Evolutionary conservation across 2,797 vertebrate species (phyloP).

Genomic region (Hyperoplus lanceolatus): DNA sequence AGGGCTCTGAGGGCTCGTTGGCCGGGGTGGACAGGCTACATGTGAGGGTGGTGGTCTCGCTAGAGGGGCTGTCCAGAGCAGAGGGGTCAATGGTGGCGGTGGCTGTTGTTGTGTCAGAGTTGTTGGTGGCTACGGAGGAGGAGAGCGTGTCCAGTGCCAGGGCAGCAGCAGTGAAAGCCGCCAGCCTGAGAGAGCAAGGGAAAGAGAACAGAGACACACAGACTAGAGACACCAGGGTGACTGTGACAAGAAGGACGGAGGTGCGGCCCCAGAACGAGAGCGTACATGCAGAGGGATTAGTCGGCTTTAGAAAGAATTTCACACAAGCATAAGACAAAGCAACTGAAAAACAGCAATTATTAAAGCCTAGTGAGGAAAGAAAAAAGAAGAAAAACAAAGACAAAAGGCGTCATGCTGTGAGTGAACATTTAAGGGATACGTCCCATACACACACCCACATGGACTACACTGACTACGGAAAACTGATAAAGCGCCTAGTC

Average conservation of each 20-base stretch:
- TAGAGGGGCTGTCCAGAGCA: constrained; percentile 96
- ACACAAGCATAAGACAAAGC: constrained; percentile 72
- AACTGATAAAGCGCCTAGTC: constrained; percentile 61
- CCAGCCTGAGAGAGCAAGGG: constrained; percentile 92
- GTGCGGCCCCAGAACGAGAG: constrained; percentile 67
- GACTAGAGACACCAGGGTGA: constrained; percentile 91
- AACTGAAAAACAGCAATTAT: constrained; percentile 74
- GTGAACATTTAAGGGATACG: constrained; percentile 78
- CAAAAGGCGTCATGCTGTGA: constrained; percentile 81
- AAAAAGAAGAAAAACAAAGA: constrained; percentile 45
- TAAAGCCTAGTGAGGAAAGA: constrained; percentile 64
- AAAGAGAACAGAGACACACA: constrained; percentile 90
- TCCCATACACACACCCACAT: constrained; percentile 81
- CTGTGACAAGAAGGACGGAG: constrained; percentile 80
- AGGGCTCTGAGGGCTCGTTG: constrained; percentile 89
- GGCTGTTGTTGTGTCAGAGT: constrained; percentile 96
- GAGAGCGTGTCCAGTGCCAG: constrained; percentile 96
- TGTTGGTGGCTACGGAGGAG: constrained; percentile 97
- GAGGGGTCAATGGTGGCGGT: constrained; percentile 89
- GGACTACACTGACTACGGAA: constrained; percentile 69
- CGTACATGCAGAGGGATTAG: constrained; percentile 78
- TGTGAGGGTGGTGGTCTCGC: constrained; percentile 96
- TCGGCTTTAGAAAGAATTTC: constrained; percentile 57
- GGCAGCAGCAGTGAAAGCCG: constrained; percentile 88
- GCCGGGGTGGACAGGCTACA: constrained; percentile 92